Percentiles rank a stretch among this genome's conserved stretches.
These are phyloP conservation scores for Anhinga rufa DNA, from an alignment of 2,113 vertebrate species.

Conservation along the genomic window DNA sequence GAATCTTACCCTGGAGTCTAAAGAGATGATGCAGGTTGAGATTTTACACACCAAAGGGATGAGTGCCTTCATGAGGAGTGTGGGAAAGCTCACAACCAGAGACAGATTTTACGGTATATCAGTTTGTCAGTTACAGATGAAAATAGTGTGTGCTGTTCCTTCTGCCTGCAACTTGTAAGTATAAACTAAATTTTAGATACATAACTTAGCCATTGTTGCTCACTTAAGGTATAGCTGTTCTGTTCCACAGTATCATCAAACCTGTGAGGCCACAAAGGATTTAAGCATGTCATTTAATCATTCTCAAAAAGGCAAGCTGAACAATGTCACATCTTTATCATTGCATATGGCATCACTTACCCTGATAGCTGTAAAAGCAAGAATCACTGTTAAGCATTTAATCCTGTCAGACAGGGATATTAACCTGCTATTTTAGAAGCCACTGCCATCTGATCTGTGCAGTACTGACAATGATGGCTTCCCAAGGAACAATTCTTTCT, in stretches of 20 bases:
- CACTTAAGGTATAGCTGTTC: neutral
- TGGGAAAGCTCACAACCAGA: neutral
- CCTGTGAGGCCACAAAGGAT: conserved; percentile 41
- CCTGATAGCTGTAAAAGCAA: conserved; percentile 53
- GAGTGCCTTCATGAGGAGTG: neutral
- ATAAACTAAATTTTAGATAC: neutral
- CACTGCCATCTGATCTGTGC: conserved; percentile 40
- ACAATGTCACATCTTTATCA: conserved; percentile 61
- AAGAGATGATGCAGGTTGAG: neutral
- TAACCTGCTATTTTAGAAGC: conserved; percentile 60
- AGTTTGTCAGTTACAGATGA: neutral
- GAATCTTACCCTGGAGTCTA: neutral
- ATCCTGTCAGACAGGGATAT: conserved; percentile 62
- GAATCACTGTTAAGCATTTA: conserved; percentile 54
- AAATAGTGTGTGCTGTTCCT: neutral
- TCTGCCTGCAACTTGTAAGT: neutral
- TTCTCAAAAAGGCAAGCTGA: conserved; percentile 40
- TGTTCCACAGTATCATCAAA: neutral
- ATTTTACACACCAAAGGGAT: neutral
- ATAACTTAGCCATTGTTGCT: neutral
- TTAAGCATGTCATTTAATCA: conserved; percentile 46
- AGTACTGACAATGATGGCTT: conserved; percentile 20
- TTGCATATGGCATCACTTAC: conserved; percentile 56
- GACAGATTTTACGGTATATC: neutral
- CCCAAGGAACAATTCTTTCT: conserved; percentile 34